Evolutionary conservation across 2,797 vertebrate species (phyloP).

Genomic region (Trachops cirrhosus): DNA sequence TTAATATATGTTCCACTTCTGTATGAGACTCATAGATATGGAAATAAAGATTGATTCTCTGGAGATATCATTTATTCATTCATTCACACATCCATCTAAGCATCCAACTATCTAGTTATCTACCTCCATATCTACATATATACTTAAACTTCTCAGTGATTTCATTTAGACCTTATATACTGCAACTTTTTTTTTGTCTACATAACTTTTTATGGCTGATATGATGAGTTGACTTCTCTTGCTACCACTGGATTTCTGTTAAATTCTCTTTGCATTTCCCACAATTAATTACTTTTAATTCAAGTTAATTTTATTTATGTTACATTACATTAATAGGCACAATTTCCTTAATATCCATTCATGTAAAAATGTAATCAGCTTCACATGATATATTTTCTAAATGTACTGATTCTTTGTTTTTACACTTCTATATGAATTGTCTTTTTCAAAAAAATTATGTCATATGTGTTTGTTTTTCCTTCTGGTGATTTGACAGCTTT

Average conservation of each 20-base stretch:
- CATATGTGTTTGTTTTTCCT: background rate
- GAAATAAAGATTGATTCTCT: background rate
- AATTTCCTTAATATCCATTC: background rate
- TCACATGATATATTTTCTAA: background rate
- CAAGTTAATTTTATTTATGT: background rate
- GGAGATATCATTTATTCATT: background rate
- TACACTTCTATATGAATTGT: background rate
- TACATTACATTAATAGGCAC: background rate
- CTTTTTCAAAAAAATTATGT: background rate
- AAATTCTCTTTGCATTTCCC: background rate
- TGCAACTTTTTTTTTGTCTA: background rate
- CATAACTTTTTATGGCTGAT: background rate
- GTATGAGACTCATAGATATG: background rate
- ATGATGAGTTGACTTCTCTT: background rate
- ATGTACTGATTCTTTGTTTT: background rate
- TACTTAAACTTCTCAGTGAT: background rate
- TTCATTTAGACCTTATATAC: background rate
- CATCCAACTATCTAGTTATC: background rate
- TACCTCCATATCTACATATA: background rate
- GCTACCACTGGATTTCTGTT: background rate
- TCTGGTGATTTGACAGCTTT: background rate
- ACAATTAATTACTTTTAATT: background rate
- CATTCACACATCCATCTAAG: background rate
- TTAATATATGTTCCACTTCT: background rate
- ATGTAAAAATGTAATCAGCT: background rate